phyloP scores from a whole-genome alignment of 2,797 vertebrate species.

The Botia kubotai region DNA sequence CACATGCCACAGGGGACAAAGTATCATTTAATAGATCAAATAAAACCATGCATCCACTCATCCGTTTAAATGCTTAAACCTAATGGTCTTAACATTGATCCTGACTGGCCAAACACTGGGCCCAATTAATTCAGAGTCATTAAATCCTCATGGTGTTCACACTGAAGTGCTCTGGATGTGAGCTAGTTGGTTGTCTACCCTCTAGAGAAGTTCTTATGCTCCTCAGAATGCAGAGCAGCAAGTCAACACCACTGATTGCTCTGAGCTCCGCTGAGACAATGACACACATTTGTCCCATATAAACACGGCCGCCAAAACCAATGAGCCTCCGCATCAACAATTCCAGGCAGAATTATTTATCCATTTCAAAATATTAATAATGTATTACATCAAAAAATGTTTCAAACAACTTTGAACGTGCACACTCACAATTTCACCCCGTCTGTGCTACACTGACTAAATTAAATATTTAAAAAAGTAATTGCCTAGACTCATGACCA shows the following conservation, averaged over 20 bases:
- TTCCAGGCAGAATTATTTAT: constrained; percentile 68
- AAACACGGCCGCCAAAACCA: constrained; percentile 56
- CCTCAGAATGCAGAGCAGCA: constrained; percentile 52
- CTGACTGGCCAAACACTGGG: neutral
- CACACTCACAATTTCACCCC: constrained; percentile 49
- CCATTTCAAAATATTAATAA: constrained; percentile 72
- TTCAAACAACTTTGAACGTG: constrained; percentile 68
- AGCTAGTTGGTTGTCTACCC: constrained; percentile 48
- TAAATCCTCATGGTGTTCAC: constrained; percentile 14
- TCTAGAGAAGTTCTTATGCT: constrained; percentile 41
- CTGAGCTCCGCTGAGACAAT: constrained; percentile 51
- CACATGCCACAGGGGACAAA: neutral
- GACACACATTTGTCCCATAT: constrained; percentile 51
- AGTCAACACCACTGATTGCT: constrained; percentile 55
- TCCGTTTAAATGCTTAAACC: constrained; percentile 1
- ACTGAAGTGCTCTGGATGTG: constrained; percentile 32
- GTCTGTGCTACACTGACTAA: constrained; percentile 48
- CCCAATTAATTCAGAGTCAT: constrained; percentile 9
- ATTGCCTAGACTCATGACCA: constrained; percentile 63
- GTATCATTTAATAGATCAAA: constrained; percentile 1
- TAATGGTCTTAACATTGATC: neutral
- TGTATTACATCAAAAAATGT: constrained; percentile 67
- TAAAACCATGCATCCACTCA: neutral
- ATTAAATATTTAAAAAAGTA: constrained; percentile 65
- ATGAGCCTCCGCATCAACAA: constrained; percentile 63